phyloP scores from a whole-genome alignment of 2,888 invertebrate genomes.

The Tachina lurida region DNA sequence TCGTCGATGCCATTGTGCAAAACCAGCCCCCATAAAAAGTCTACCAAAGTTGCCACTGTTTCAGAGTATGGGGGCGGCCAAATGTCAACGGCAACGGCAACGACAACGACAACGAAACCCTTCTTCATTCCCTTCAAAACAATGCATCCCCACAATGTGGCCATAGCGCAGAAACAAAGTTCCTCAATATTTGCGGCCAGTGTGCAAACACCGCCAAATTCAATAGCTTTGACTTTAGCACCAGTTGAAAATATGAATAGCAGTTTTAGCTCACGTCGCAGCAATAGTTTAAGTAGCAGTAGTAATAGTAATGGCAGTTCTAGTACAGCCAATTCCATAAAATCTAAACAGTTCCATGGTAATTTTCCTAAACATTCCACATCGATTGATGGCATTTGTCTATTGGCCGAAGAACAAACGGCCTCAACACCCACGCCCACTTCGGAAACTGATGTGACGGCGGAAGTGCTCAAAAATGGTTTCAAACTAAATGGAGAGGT shows the following conservation, averaged over 20 bases:
- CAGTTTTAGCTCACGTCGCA: conserved; percentile 74
- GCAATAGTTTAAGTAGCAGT: conserved; percentile 77
- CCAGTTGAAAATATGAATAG: conserved; percentile 69
- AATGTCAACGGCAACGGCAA: conserved; percentile 62
- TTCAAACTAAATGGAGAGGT: conserved; percentile 70
- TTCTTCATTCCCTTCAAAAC: conserved; percentile 78
- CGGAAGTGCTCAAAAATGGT: conserved; percentile 76
- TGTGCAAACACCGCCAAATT: conserved; percentile 76
- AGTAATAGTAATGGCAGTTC: conserved; percentile 75
- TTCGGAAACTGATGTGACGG: conserved; percentile 77
- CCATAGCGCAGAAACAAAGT: conserved; percentile 79
- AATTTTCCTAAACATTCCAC: conserved; percentile 79
- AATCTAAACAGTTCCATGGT: conserved; percentile 78
- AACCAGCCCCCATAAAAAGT: conserved; percentile 72
- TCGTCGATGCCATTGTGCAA: conserved; percentile 79
- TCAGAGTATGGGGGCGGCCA: conserved; percentile 73
- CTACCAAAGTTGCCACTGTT: conserved; percentile 64
- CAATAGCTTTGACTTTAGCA: conserved; percentile 75
- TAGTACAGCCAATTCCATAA: conserved; percentile 75
- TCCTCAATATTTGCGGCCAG: conserved; percentile 76
- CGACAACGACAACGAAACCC: conserved; percentile 71
- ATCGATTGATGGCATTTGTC: conserved; percentile 79
- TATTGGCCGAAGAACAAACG: conserved; percentile 79
- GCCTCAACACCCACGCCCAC: conserved; percentile 79
- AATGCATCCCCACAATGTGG: conserved; percentile 76